Percentiles rank a stretch among this genome's conserved stretches.
These are phyloP conservation scores for Hafferia zeledoni DNA, from an alignment of 2,797 vertebrate genomes.

Conservation along the genomic window DNA sequence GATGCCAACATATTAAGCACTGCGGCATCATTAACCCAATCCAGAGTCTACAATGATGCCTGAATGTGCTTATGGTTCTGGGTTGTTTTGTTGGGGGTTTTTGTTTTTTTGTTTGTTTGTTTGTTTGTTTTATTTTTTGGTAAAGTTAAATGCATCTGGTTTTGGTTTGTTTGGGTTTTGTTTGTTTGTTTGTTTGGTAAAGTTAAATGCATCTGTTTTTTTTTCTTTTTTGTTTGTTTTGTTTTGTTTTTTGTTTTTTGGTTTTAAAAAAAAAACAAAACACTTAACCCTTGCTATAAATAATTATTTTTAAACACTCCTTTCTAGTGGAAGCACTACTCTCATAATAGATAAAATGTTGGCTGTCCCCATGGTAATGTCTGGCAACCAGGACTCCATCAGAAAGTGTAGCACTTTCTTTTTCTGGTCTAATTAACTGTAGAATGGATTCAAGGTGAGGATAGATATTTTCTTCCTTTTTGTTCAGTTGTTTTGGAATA, in stretches of 20 bases:
- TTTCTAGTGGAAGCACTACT: neutral
- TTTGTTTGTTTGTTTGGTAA: neutral
- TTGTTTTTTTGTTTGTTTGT: too few species aligned
- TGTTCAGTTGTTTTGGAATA: neutral
- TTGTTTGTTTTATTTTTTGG: rapidly evolving
- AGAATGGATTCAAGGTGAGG: neutral
- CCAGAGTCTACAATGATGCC: neutral
- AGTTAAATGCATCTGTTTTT: neutral
- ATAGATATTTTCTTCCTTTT: neutral
- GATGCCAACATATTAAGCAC: neutral
- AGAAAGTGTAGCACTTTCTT: neutral
- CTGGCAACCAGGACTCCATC: neutral
- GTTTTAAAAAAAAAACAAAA: neutral
- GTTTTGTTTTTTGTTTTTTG: neutral
- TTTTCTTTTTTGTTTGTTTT: neutral
- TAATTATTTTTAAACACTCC: neutral
- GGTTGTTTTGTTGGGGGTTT: too few species aligned
- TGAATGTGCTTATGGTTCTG: neutral
- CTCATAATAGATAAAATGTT: neutral
- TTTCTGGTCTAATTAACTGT: neutral
- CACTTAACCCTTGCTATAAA: neutral
- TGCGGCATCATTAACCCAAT: neutral
- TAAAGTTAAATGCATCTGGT: neutral
- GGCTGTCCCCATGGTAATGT: neutral
- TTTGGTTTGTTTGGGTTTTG: neutral